Conservation (phyloP, 2,113 vertebrate species). For the Spilogale gracilis region DNA sequence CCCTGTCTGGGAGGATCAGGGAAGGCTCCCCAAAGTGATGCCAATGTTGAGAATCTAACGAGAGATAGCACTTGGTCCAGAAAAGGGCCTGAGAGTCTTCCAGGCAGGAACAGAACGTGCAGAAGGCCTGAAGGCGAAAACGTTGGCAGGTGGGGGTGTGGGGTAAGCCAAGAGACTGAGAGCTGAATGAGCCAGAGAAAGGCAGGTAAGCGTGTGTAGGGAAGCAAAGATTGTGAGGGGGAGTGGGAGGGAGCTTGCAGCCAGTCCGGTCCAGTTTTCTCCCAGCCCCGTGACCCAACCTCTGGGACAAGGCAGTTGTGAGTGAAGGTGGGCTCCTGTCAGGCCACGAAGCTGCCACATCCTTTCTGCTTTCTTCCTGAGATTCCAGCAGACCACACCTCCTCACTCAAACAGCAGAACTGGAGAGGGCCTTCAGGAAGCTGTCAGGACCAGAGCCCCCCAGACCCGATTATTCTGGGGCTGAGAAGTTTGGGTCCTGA, state of each 20-base stretch:
- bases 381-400: neutral
- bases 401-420: neutral
- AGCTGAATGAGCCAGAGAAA: neutral
- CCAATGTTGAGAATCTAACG: neutral
- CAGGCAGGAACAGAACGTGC: neutral
- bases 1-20: neutral
- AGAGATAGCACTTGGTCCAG: neutral
- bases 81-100: neutral
- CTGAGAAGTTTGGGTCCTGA: neutral
- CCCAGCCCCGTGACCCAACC: neutral
- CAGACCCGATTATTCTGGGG: neutral
- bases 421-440: neutral
- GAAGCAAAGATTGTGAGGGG: neutral
- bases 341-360: neutral
- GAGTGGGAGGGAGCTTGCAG: fast-evolving
- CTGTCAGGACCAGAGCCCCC: neutral
- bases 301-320: neutral
- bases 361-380: neutral
- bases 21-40: neutral
- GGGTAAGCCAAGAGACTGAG: neutral
- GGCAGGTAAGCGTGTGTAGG: neutral
- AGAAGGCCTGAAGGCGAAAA: neutral
- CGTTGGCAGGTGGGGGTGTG: neutral
- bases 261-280: fast-evolving
- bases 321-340: neutral